Evolutionary conservation across 2,113 vertebrate species (phyloP).

Genomic region (Lates calcarifer): DNA sequence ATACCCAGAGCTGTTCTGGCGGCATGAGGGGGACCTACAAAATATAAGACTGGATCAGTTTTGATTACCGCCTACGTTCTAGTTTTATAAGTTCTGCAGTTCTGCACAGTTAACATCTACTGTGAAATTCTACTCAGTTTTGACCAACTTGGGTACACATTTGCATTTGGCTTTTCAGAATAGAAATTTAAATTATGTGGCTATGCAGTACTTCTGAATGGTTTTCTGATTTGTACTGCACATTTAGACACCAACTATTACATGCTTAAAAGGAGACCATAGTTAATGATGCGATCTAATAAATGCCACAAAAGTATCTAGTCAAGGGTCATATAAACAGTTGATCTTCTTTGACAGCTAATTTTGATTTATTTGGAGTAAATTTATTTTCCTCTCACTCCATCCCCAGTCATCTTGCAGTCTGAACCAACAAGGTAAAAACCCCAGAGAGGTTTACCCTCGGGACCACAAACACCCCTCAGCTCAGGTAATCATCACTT

Average conservation of each 20-base stretch:
- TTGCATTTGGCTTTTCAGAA: slow-evolving; percentile 7
- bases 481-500: slow-evolving; percentile 69
- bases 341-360: slow-evolving; percentile 16
- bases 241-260: neutral
- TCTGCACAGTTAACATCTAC: neutral
- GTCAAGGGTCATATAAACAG: neutral
- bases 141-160: neutral
- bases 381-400: slow-evolving; percentile 34
- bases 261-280: neutral
- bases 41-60: too few species aligned
- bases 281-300: neutral
- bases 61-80: neutral
- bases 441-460: slow-evolving; percentile 53
- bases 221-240: neutral
- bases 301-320: neutral
- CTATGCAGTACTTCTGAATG: neutral
- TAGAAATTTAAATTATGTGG: neutral
- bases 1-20: too few species aligned
- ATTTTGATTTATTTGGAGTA: slow-evolving; percentile 40
- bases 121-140: neutral
- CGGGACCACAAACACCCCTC: slow-evolving; percentile 51
- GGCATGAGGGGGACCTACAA: too few species aligned
- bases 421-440: slow-evolving; percentile 49
- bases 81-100: neutral
- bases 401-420: slow-evolving; percentile 37